Evolutionary conservation across 2,113 vertebrate species (phyloP).

Genomic region (Vulpes ferrilata): DNA sequence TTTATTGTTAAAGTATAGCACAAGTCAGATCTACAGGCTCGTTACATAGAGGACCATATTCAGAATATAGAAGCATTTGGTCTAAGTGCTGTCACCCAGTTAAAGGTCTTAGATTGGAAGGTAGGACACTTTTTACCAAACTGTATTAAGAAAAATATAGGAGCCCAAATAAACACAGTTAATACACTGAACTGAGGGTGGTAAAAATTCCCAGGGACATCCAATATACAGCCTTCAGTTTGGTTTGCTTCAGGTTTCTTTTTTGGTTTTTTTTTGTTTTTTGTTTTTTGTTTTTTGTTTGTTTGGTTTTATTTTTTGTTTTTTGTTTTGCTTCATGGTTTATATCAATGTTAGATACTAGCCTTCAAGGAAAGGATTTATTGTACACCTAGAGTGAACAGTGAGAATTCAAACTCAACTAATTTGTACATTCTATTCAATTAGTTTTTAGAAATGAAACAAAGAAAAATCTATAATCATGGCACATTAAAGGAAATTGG

Average conservation of each 20-base stretch:
- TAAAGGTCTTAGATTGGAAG: conserved; percentile 13
- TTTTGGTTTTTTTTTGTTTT: too few species aligned
- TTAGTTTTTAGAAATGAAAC: conserved; percentile 62
- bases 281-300: too few species aligned
- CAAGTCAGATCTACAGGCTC: background rate
- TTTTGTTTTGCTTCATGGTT: background rate
- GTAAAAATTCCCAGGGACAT: background rate
- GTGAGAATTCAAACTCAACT: background rate
- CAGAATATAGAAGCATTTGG: background rate
- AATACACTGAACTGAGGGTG: background rate
- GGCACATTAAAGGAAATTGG: background rate
- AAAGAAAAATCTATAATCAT: background rate
- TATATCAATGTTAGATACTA: background rate
- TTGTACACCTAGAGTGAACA: background rate
- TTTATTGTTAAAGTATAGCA: conserved; percentile 40
- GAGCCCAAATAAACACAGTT: background rate
- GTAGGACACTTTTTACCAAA: conserved; percentile 20
- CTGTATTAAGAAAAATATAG: conserved; percentile 16
- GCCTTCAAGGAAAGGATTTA: conserved; percentile 32
- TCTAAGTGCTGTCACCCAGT: conserved; percentile 33
- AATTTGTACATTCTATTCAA: background rate
- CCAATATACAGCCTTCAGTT: background rate
- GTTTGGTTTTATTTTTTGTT: too few species aligned
- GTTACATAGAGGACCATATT: conserved; percentile 22
- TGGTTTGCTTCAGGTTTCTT: background rate